A percentile compares a stretch with the other conserved stretches of the same genome.
Evolutionary conservation across 2,797 vertebrate species (phyloP).

Genomic region (Telmatherina bonti): DNA sequence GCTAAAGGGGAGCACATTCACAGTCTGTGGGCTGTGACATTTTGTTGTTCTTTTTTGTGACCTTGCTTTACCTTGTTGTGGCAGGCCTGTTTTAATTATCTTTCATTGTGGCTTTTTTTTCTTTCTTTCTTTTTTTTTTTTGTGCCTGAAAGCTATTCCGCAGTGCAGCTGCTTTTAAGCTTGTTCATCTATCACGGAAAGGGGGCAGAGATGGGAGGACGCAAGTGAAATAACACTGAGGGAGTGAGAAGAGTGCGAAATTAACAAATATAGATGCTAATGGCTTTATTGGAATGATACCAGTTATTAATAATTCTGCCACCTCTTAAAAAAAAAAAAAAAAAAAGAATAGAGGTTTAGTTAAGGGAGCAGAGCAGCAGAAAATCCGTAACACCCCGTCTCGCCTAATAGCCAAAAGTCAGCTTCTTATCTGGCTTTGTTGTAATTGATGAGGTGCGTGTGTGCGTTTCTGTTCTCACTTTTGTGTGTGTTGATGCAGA

Average conservation of each 20-base stretch:
- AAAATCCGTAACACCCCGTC: slow-evolving; percentile 74
- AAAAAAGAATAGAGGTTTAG: slow-evolving; percentile 36
- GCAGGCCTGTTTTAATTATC: slow-evolving; percentile 59
- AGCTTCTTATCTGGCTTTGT: slow-evolving; percentile 68
- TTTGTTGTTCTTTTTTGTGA: slow-evolving; percentile 46
- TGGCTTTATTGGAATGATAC: slow-evolving; percentile 83
- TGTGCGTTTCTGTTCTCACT: slow-evolving; percentile 43
- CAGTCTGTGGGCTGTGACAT: slow-evolving; percentile 17
- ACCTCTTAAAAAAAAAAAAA: slow-evolving; percentile 52
- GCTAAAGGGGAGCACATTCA: slow-evolving; percentile 10
- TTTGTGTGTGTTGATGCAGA: slow-evolving; percentile 29
- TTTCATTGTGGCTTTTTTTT: slow-evolving; percentile 42
- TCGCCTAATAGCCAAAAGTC: slow-evolving; percentile 74
- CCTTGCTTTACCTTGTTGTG: slow-evolving; percentile 45
- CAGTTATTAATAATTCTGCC: slow-evolving; percentile 79
- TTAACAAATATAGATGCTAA: slow-evolving; percentile 71
- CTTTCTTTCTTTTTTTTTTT: slow-evolving; percentile 11
- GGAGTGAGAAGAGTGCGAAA: slow-evolving; percentile 35
- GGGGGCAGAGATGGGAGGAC: slow-evolving; percentile 23
- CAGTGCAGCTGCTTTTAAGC: slow-evolving; percentile 65
- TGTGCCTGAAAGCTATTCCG: slow-evolving; percentile 54
- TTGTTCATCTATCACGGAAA: slow-evolving; percentile 62
- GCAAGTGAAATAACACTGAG: slow-evolving; percentile 8
- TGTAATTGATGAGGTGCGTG: slow-evolving; percentile 65
- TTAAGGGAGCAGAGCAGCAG: slow-evolving; percentile 63